Evolutionary conservation across 2,797 vertebrate species (phyloP), one percentile per base, ranked within the genome.

Genomic region (Falco cherrug): DNA sequence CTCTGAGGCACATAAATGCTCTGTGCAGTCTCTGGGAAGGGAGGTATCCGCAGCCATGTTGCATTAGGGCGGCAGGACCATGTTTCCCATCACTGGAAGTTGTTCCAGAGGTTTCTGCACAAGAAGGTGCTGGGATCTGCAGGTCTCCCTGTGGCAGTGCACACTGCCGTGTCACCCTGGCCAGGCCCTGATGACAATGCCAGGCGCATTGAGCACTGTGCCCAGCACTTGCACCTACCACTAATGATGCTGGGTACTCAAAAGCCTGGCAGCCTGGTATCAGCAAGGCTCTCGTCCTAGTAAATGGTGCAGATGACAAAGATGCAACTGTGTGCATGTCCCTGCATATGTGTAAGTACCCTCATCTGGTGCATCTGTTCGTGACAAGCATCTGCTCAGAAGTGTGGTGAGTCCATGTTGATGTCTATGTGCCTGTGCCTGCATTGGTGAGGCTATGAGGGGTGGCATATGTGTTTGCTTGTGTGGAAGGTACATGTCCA

Each of bases 11-110:
- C 24, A 18, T 16, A 41, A 43, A 28, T 3, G 11, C n/a, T 37
- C 37, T 6, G 31, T 41, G 60, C 16, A 53, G 9, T 4, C n/a
- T 37, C 3, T 4, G 17, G 56, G 29, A 7, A 37, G 41, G 1
- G 29, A 63, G 31, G 15, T 24, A 33, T 13, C 21, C 22, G 10
- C 45, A 48, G 0, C 0, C 1, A 7, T 35, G 16, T 37, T 26
- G 31, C 31, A 6, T 63, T 37, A 24, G 43, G 60, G 26, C 64
- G 80, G 29, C 37, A 35, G n/a, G 12, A 5, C 20, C 67, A 33
- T 2, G 0, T 12, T 79, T 61, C 33, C 56, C 37, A 45, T 16
- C 29, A 1, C 50, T 10, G 39, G 7, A 7, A 37, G 20, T 2
- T 73, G 18, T 28, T 75, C 29, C 16, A 81, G 54, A 57, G 12